These are phyloP conservation scores for Gari tellinella DNA, from an alignment of 2,888 invertebrate genomes.

Conservation along the genomic window DNA sequence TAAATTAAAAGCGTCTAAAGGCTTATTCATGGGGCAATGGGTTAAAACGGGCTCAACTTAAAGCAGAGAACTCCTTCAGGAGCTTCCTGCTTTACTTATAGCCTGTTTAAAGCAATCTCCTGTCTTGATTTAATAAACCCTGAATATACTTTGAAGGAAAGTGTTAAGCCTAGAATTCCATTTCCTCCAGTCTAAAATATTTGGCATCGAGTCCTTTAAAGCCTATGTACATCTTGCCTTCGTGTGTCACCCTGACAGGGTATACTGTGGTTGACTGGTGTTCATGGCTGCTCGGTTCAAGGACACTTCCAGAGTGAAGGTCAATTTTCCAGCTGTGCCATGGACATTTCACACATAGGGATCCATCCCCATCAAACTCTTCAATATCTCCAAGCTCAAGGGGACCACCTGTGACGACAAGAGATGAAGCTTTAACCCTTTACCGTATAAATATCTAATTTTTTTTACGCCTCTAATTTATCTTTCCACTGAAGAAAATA, in stretches of 20 bases:
- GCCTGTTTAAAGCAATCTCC: too few relatives aligned
- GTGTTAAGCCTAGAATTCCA: slow-evolving; percentile 41
- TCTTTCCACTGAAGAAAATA: too few relatives aligned
- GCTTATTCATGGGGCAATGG: too few relatives aligned
- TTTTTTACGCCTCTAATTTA: too few relatives aligned
- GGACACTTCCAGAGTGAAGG: slow-evolving; percentile 70
- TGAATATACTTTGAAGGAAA: too few relatives aligned
- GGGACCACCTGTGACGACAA: slow-evolving; percentile 75
- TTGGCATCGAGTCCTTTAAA: slow-evolving; percentile 71
- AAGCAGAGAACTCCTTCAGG: too few relatives aligned
- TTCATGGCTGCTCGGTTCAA: slow-evolving; percentile 66
- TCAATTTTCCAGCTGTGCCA: slow-evolving; percentile 82
- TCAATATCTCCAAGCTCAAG: slow-evolving; percentile 82
- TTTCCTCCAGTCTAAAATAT: slow-evolving; percentile 65
- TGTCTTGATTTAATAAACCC: too few relatives aligned
- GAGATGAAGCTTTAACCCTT: not conserved
- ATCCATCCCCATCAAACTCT: slow-evolving; percentile 69
- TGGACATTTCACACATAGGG: slow-evolving; percentile 79
- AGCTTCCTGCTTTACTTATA: too few relatives aligned
- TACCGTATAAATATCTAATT: too few relatives aligned
- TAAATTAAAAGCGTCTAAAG: too few relatives aligned
- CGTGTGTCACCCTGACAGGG: slow-evolving; percentile 70
- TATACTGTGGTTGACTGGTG: slow-evolving; percentile 62
- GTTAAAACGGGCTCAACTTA: too few relatives aligned
- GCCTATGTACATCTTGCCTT: slow-evolving; percentile 74